phyloP scores from a whole-genome alignment of 2,797 vertebrate species.

The Macropodus opercularis region DNA sequence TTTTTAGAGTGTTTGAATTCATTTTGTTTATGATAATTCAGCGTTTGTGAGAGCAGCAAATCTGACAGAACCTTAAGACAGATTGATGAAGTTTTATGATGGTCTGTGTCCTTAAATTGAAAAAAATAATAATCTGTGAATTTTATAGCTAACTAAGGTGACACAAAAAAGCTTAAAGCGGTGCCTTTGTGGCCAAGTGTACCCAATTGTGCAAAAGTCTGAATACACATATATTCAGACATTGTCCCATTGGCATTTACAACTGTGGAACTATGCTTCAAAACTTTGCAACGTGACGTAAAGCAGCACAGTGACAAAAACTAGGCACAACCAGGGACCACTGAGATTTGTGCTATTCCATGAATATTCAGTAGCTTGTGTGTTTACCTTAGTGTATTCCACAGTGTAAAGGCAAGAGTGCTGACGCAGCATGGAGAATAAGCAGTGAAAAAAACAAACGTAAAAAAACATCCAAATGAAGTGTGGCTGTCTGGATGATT shows the following conservation, averaged over 20 bases:
- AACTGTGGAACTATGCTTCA: background rate
- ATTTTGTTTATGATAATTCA: too few relatives aligned
- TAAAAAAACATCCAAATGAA: constrained; percentile 68
- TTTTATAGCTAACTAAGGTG: too few relatives aligned
- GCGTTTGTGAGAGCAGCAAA: too few relatives aligned
- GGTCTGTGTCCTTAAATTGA: too few relatives aligned
- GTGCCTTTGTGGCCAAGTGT: too few relatives aligned
- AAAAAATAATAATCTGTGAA: too few relatives aligned
- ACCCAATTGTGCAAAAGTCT: too few relatives aligned
- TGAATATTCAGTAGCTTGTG: constrained; percentile 28
- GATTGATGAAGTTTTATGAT: too few relatives aligned
- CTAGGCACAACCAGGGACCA: background rate
- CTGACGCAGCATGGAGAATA: constrained; percentile 80
- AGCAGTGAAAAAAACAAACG: constrained; percentile 78
- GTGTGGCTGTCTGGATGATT: constrained; percentile 25
- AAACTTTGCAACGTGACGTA: background rate
- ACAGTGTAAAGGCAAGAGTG: constrained; percentile 81
- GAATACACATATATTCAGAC: too few relatives aligned
- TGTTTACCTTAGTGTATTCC: constrained; percentile 81
- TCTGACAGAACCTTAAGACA: too few relatives aligned
- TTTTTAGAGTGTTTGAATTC: too few relatives aligned
- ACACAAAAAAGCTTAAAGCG: too few relatives aligned
- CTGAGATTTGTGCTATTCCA: constrained; percentile 30
- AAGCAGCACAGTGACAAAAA: background rate
- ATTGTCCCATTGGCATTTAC: background rate